These are phyloP conservation scores for Drosophila sproati DNA, from an alignment of 1,140 invertebrate genomes.

Conservation along the genomic window DNA sequence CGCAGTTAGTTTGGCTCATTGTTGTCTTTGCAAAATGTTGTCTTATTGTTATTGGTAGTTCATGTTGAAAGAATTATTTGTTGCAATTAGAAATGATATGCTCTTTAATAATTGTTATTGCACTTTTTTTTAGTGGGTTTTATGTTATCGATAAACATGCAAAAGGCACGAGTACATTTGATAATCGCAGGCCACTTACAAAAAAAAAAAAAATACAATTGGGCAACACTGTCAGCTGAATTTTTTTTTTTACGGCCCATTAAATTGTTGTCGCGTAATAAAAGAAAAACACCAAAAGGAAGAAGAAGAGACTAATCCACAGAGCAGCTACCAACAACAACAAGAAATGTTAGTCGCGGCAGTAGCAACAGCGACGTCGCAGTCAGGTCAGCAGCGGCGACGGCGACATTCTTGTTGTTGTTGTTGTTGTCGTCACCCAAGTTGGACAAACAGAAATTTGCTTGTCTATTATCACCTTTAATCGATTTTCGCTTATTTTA, in stretches of 20 bases:
- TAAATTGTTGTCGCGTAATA: constrained; percentile 29
- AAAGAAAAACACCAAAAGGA: constrained; percentile 9
- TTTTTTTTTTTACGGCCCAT: constrained; percentile 59
- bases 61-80: constrained; percentile 3
- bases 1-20: constrained; percentile 20
- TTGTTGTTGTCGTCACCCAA: constrained; percentile 62
- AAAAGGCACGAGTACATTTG: constrained; percentile 16
- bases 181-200: constrained; percentile 15
- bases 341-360: constrained; percentile 23
- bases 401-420: background rate
- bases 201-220: constrained; percentile 12
- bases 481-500: constrained; percentile 83
- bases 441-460: constrained; percentile 78
- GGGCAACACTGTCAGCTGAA: constrained; percentile 26
- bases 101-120: background rate
- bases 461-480: constrained; percentile 82
- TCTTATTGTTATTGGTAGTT: constrained; percentile 26
- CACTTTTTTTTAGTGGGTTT: background rate
- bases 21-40: constrained; percentile 52
- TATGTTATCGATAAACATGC: constrained; percentile 32
- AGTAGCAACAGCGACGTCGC: constrained; percentile 12
- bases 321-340: constrained; percentile 19
- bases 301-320: constrained; percentile 32
- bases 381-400: constrained; percentile 56
- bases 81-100: constrained; percentile 3